A percentile compares a stretch with the other conserved stretches of the same genome.
These are phyloP conservation scores for Orientallactaga sibirica DNA, from an alignment of 2,797 vertebrate species.

Conservation along the genomic window DNA sequence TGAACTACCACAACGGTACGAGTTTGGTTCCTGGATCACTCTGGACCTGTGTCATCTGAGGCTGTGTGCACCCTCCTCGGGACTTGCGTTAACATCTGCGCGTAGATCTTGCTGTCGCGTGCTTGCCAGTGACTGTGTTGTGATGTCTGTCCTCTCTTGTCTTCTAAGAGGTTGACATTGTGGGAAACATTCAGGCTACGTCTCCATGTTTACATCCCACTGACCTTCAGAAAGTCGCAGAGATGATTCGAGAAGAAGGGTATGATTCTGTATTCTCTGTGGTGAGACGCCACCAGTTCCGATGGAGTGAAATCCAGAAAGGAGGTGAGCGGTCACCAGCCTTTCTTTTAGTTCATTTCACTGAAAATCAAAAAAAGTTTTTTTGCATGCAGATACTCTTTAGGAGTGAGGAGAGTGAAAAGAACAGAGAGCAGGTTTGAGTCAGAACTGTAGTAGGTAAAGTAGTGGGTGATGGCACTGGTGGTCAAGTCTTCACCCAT, in stretches of 20 bases:
- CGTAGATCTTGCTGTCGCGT: neutral
- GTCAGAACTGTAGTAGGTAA: neutral
- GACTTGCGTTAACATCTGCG: conserved; percentile 29
- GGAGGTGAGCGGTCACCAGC: conserved; percentile 87
- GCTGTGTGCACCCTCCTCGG: neutral
- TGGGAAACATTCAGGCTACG: conserved; percentile 97
- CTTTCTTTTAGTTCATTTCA: conserved; percentile 33
- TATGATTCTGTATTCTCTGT: conserved; percentile 96
- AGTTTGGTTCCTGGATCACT: conserved; percentile 31
- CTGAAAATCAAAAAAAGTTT: neutral
- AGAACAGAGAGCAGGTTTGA: neutral
- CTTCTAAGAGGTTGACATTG: conserved; percentile 90
- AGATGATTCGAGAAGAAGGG: conserved; percentile 90
- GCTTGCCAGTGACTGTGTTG: no score
- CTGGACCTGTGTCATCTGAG: conserved; percentile 20
- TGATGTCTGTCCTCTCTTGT: no score
- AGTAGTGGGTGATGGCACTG: neutral
- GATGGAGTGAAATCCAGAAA: conserved; percentile 94
- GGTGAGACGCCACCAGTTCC: conserved; percentile 95
- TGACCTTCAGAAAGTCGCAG: conserved; percentile 92
- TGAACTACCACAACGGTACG: conserved; percentile 89
- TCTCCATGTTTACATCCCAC: conserved; percentile 96
- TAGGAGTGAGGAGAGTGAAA: neutral
- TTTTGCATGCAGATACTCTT: conserved; percentile 9
- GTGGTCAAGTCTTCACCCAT: neutral